phyloP scores from a whole-genome alignment of 2,797 vertebrate species.

The Pampus argenteus region DNA sequence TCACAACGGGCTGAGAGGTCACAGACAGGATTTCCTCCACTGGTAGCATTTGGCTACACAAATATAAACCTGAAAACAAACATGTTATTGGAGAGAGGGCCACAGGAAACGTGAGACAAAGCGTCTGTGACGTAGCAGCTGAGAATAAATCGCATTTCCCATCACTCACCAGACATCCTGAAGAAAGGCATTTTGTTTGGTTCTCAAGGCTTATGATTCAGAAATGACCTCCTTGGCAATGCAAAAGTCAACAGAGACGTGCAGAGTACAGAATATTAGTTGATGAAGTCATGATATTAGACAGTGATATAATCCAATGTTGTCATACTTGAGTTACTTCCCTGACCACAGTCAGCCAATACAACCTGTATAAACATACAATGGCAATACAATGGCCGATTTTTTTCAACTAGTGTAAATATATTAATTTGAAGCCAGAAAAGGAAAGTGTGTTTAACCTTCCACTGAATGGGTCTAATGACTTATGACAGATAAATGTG shows the following conservation, averaged over 20 bases:
- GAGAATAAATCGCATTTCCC: constrained; percentile 70
- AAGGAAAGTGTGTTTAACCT: background rate
- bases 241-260: background rate
- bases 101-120: constrained; percentile 77
- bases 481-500: constrained; percentile 22
- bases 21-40: constrained; percentile 80
- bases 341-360: background rate
- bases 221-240: constrained; percentile 20
- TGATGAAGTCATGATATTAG: background rate
- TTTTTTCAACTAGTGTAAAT: background rate
- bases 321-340: background rate
- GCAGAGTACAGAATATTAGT: constrained; percentile 8
- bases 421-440: background rate
- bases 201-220: constrained; percentile 45
- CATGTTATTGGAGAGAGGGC: constrained; percentile 70
- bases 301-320: background rate
- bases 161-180: constrained; percentile 57
- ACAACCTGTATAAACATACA: background rate
- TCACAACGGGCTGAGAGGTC: constrained; percentile 63
- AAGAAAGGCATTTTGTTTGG: constrained; percentile 54
- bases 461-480: background rate
- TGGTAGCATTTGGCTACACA: constrained; percentile 71
- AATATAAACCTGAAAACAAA: constrained; percentile 81
- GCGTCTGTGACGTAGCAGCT: constrained; percentile 65
- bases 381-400: background rate